A percentile compares a stretch with the other conserved stretches of the same genome.
Conservation (phyloP, 2,797 vertebrate genomes). For the Notoglanidium macrostoma region DNA sequence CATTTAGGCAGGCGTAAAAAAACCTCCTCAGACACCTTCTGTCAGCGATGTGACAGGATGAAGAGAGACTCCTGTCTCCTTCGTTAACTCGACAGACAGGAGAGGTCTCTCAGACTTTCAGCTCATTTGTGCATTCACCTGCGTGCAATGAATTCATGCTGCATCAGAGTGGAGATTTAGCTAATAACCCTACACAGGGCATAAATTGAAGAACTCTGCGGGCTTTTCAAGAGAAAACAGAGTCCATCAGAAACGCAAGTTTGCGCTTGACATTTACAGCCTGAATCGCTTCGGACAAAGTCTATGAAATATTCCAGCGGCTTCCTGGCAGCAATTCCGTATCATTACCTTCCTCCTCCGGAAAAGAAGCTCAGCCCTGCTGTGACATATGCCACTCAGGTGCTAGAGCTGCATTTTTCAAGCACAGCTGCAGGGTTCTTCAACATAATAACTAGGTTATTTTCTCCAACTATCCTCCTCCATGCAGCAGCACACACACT, state of each 20-base stretch:
- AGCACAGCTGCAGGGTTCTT: conserved; percentile 47
- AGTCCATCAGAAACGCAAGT: conserved; percentile 23
- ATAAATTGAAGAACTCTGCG: neutral
- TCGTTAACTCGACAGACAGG: conserved; percentile 39
- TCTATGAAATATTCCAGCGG: conserved; percentile 19
- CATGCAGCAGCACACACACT: neutral
- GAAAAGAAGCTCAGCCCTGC: conserved; percentile 33
- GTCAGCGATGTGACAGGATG: conserved; percentile 47
- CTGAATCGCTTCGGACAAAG: conserved; percentile 11
- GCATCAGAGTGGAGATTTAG: neutral
- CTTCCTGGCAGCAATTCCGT: conserved; percentile 46
- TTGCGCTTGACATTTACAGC: conserved; percentile 27
- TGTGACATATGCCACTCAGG: conserved; percentile 55
- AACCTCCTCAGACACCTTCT: conserved; percentile 39
- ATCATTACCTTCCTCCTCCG: conserved; percentile 48
- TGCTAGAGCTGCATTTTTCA: conserved; percentile 45
- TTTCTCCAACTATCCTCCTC: conserved; percentile 26
- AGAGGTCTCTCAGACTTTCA: conserved; percentile 28
- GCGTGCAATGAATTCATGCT: conserved; percentile 16
- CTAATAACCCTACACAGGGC: neutral
- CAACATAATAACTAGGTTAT: conserved; percentile 41
- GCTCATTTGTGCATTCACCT: conserved; percentile 17
- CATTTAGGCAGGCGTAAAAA: conserved; percentile 34
- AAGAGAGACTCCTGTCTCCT: conserved; percentile 31
- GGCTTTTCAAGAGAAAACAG: conserved; percentile 5